phyloP scores from a whole-genome alignment of 2,888 invertebrate species.

The Rhimphoctona megacephalus region DNA sequence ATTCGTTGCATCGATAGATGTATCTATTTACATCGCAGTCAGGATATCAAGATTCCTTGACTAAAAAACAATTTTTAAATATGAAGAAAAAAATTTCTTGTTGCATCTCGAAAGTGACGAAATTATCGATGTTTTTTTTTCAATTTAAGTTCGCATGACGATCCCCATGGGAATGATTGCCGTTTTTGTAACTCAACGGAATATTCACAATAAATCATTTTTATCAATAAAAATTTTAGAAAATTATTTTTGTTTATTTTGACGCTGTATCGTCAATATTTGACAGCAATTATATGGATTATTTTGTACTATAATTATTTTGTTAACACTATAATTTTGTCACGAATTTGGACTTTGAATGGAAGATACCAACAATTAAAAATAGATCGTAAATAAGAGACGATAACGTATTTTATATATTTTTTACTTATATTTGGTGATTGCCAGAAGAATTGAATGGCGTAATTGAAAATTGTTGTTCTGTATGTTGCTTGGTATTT shows the following conservation, averaged over 20 bases:
- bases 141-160: neutral
- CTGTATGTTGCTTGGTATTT: neutral
- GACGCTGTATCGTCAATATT: neutral
- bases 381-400: neutral
- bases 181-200: neutral
- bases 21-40: slow-evolving; percentile 7
- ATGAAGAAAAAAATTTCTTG: neutral
- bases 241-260: neutral
- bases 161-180: neutral
- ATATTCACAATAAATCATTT: neutral
- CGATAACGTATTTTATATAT: neutral
- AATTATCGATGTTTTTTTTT: neutral
- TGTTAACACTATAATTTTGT: neutral
- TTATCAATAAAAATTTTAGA: neutral
- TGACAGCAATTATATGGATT: neutral
- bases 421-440: neutral
- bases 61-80: neutral
- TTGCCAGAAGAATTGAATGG: neutral
- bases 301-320: neutral
- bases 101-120: neutral
- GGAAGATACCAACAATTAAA: neutral
- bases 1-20: neutral
- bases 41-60: neutral
- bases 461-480: neutral
- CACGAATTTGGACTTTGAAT: neutral